Conservation (phyloP, 2,797 vertebrate species). For the Macrochelys suwanniensis region DNA sequence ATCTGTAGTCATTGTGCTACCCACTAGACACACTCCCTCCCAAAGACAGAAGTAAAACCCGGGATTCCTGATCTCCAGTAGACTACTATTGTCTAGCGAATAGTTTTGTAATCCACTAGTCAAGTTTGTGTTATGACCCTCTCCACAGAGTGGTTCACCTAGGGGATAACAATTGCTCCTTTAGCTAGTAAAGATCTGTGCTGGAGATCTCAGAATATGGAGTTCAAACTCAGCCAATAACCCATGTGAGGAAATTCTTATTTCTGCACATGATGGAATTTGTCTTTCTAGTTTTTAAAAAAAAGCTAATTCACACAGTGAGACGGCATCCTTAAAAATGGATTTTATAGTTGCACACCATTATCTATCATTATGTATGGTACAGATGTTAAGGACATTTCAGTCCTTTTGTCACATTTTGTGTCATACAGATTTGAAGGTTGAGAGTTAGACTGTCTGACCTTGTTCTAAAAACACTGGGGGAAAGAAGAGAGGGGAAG, state of each 20-base stretch:
- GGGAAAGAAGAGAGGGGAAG: background rate
- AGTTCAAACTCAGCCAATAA: background rate
- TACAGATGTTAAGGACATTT: background rate
- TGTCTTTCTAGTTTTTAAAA: background rate
- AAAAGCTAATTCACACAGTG: background rate
- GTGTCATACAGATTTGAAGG: background rate
- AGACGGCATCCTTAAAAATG: background rate
- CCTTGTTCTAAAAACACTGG: background rate
- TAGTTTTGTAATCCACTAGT: background rate
- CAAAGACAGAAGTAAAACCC: background rate
- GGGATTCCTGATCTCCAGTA: background rate
- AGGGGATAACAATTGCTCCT: no score
- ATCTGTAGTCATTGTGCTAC: background rate
- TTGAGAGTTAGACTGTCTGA: background rate
- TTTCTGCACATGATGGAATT: background rate
- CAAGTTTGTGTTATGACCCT: no score
- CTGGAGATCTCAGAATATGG: rapidly evolving
- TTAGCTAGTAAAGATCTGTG: no score
- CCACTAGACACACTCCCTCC: background rate
- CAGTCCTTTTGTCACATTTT: rapidly evolving
- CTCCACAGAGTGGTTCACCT: no score
- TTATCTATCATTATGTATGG: background rate
- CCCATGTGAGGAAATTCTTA: background rate
- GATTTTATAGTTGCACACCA: background rate
- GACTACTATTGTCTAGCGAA: background rate